Evolutionary conservation across 2,113 vertebrate species (phyloP).

Genomic region (Melanerpes aurifrons): DNA sequence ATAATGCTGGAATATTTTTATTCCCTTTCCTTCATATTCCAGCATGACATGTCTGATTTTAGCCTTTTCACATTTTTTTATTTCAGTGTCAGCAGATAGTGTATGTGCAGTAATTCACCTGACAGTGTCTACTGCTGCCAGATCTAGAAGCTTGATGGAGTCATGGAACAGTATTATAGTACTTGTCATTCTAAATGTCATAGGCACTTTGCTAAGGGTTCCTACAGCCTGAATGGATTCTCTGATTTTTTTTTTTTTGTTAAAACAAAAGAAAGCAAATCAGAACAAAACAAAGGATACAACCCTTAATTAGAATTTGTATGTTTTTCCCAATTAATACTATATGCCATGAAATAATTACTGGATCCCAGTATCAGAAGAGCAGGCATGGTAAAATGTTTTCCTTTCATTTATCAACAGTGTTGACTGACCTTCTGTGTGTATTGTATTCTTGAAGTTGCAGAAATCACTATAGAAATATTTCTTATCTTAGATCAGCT

Average conservation of each 20-base stretch:
- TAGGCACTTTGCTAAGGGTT: slow-evolving; percentile 30
- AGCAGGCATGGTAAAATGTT: neutral
- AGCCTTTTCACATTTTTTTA: slow-evolving; percentile 50
- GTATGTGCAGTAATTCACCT: slow-evolving; percentile 66
- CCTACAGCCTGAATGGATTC: neutral
- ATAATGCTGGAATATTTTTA: neutral
- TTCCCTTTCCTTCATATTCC: slow-evolving; percentile 4
- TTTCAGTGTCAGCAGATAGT: slow-evolving; percentile 44
- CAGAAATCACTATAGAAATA: slow-evolving; percentile 60
- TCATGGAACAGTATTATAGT: slow-evolving; percentile 50
- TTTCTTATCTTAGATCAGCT: slow-evolving; percentile 32
- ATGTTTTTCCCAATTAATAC: neutral
- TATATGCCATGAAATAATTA: neutral
- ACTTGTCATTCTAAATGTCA: slow-evolving; percentile 73
- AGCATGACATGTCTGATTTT: slow-evolving; percentile 45
- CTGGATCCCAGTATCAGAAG: neutral
- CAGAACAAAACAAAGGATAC: neutral
- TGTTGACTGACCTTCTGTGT: neutral
- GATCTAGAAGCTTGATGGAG: slow-evolving; percentile 66
- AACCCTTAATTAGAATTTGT: neutral
- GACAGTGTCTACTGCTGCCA: slow-evolving; percentile 43
- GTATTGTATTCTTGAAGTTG: slow-evolving; percentile 37
- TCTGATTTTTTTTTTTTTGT: neutral
- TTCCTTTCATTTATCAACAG: slow-evolving; percentile 21
- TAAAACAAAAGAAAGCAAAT: neutral